Evolutionary conservation across 2,888 invertebrate species (phyloP).

Genomic region (Chesias legatella): DNA sequence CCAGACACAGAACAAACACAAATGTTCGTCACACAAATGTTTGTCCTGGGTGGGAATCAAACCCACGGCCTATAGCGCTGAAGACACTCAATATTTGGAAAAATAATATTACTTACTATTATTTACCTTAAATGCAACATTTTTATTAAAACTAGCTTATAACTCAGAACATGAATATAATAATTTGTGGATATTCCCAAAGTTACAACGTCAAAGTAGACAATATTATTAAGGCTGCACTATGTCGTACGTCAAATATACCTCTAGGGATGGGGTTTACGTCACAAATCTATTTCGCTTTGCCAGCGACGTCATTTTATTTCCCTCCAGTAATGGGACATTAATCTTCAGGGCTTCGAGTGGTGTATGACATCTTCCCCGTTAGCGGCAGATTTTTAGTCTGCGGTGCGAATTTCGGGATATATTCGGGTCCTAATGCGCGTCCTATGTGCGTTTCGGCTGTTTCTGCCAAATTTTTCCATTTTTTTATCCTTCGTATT

Average conservation of each 20-base stretch:
- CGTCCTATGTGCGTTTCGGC: conserved; percentile 5
- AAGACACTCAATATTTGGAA: too few species aligned
- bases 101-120: too few species aligned
- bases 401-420: conserved; percentile 32
- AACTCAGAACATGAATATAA: too few species aligned
- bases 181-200: too few species aligned
- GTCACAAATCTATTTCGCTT: conserved; percentile 17
- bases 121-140: too few species aligned
- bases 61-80: too few species aligned
- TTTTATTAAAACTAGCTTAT: too few species aligned
- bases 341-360: conserved; percentile 50
- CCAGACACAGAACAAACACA: too few species aligned
- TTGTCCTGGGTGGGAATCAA: too few species aligned
- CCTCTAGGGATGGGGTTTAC: conserved; percentile 8
- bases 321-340: conserved; percentile 43
- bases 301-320: conserved; percentile 35
- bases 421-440: conserved; percentile 12
- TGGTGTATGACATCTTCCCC: conserved; percentile 43
- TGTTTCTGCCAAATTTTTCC: conserved; percentile 2
- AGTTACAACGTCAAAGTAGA: too few species aligned
- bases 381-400: conserved; percentile 27
- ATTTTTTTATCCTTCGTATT: conserved; percentile 5
- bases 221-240: neutral
- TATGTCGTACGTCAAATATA: conserved; percentile 10
- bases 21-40: too few species aligned